A percentile compares a stretch with the other conserved stretches of the same genome.
phyloP scores from a whole-genome alignment of 2,888 invertebrate genomes.

The Exocentrus adspersus region DNA sequence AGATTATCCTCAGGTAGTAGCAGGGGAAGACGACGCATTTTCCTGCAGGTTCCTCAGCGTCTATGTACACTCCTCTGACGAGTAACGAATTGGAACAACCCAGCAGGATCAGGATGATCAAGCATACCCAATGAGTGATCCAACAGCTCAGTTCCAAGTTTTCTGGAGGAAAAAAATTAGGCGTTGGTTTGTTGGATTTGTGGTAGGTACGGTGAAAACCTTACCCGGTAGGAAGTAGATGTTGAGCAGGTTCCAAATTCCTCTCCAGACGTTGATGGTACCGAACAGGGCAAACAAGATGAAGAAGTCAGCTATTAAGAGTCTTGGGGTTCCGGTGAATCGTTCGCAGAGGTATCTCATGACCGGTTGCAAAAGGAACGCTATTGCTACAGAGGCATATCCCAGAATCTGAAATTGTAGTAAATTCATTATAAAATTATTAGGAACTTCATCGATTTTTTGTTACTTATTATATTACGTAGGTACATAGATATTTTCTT shows the following conservation, averaged over 20 bases:
- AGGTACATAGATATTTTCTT: neutral
- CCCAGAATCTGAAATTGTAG: constrained; percentile 73
- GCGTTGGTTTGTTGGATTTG: no score
- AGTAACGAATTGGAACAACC: constrained; percentile 89
- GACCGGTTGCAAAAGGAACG: constrained; percentile 79
- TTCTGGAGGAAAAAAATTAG: no score
- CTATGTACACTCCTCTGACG: constrained; percentile 88
- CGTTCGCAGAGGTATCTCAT: constrained; percentile 77
- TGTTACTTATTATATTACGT: neutral
- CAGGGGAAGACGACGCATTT: constrained; percentile 87
- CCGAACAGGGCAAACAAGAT: constrained; percentile 81
- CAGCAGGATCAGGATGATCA: constrained; percentile 78
- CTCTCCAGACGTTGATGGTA: constrained; percentile 89
- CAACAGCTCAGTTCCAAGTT: constrained; percentile 80
- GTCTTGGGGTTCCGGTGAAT: constrained; percentile 72
- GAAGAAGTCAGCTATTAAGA: constrained; percentile 80
- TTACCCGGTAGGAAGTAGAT: constrained; percentile 81
- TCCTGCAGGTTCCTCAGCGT: constrained; percentile 84
- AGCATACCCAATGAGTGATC: constrained; percentile 80
- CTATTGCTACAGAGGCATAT: constrained; percentile 76
- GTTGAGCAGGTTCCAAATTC: constrained; percentile 85
- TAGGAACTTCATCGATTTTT: no score
- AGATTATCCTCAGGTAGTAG: constrained; percentile 82
- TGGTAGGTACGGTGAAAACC: no score
- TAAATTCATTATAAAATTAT: no score